A percentile compares a stretch with the other conserved stretches of the same genome.
These are phyloP conservation scores for Adelognathus sp. DNA, from an alignment of 2,888 invertebrate genomes.

Conservation along the genomic window DNA sequence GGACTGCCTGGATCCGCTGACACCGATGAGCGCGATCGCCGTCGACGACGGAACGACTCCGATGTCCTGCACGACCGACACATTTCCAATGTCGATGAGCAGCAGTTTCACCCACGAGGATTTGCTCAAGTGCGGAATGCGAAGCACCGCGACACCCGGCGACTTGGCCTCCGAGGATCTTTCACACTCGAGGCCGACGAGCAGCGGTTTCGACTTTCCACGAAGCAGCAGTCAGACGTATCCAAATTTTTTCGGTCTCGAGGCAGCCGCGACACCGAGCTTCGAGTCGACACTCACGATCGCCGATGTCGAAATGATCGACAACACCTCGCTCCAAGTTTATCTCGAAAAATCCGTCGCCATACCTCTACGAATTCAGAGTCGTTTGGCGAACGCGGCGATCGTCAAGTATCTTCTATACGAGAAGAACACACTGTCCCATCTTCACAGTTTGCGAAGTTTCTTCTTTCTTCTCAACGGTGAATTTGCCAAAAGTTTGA, in stretches of 20 bases:
- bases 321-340: constrained; percentile 80
- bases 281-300: constrained; percentile 69
- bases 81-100: constrained; percentile 73
- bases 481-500: constrained; percentile 89
- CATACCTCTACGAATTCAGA: constrained; percentile 87
- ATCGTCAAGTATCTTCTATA: constrained; percentile 87
- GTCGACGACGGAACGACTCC: constrained; percentile 67
- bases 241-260: constrained; percentile 64
- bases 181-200: constrained; percentile 22
- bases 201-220: constrained; percentile 46
- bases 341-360: constrained; percentile 87
- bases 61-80: constrained; percentile 79
- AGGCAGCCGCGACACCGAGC: constrained; percentile 57
- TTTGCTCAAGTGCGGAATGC: constrained; percentile 64
- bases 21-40: background rate
- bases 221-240: constrained; percentile 42
- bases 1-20: constrained; percentile 1
- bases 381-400: constrained; percentile 88
- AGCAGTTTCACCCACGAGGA: constrained; percentile 65
- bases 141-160: constrained; percentile 45
- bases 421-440: constrained; percentile 86
- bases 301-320: constrained; percentile 77
- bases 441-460: constrained; percentile 88
- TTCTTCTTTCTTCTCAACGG: constrained; percentile 92
- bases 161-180: constrained; percentile 31